Evolutionary conservation across 2,888 invertebrate species (phyloP).

Genomic region (Trachelus stipa): DNA sequence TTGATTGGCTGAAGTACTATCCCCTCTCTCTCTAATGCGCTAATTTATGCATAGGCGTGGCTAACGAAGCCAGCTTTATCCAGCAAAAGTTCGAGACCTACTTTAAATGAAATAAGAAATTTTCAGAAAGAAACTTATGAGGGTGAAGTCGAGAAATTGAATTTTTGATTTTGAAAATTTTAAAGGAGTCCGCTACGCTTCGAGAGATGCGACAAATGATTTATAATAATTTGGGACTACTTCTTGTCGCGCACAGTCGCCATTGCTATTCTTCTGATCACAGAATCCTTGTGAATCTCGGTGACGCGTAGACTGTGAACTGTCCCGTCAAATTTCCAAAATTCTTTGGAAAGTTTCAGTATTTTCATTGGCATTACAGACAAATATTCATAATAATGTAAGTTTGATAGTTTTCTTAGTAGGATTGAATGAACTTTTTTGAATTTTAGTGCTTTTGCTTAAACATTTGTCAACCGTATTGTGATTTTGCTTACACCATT

Average conservation of each 20-base stretch:
- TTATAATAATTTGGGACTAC: slow-evolving; percentile 28
- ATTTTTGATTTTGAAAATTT: not conserved
- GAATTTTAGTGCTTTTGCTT: not conserved
- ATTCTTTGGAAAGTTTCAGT: not conserved
- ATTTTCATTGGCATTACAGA: not conserved
- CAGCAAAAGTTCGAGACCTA: not conserved
- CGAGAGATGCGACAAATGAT: not conserved
- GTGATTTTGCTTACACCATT: not conserved
- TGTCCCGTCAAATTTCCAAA: not conserved
- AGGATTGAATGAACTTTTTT: not conserved
- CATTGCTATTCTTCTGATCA: slow-evolving; percentile 34
- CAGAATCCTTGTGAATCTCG: not conserved
- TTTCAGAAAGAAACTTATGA: not conserved
- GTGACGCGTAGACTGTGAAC: not conserved
- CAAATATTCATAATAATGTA: not conserved
- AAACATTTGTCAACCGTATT: not conserved
- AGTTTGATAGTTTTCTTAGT: not conserved
- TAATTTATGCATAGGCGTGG: not conserved
- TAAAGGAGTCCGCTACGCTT: not conserved
- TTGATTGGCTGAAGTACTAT: slow-evolving; percentile 19
- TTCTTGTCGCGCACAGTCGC: slow-evolving; percentile 34
- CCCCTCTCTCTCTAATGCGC: slow-evolving; percentile 25
- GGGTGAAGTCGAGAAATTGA: not conserved
- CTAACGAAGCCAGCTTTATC: not conserved
- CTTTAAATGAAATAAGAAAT: not conserved